Conservation (phyloP, 2,888 invertebrate species). For the Caradrina clavipalpis region DNA sequence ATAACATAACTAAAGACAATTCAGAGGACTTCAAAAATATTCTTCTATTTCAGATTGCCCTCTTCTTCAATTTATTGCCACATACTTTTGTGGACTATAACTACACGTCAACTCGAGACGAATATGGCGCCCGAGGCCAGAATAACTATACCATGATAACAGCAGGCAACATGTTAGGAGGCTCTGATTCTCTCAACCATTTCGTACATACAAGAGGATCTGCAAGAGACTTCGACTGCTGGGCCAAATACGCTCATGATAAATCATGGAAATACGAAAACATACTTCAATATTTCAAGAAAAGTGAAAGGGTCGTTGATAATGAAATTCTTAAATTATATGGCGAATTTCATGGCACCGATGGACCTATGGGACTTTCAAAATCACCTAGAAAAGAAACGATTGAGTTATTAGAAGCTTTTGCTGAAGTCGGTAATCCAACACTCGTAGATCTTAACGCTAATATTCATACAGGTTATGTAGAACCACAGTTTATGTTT, state of each 20-base stretch:
- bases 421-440: constrained; percentile 53
- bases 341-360: constrained; percentile 40
- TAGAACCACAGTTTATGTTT: constrained; percentile 31
- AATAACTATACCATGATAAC: constrained; percentile 36
- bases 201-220: constrained; percentile 23
- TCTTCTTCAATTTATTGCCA: constrained; percentile 5
- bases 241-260: constrained; percentile 37
- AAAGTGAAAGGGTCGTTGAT: constrained; percentile 38
- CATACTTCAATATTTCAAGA: constrained; percentile 42
- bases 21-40: neutral
- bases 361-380: constrained; percentile 47
- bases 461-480: constrained; percentile 34
- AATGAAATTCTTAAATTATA: constrained; percentile 14
- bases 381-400: constrained; percentile 31
- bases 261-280: constrained; percentile 44
- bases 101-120: constrained; percentile 32
- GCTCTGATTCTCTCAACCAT: constrained; percentile 45
- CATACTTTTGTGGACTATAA: constrained; percentile 25
- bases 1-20: no score
- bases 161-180: constrained; percentile 51
- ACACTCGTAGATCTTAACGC: constrained; percentile 47
- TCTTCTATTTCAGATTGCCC: constrained; percentile 29
- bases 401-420: constrained; percentile 41
- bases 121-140: constrained; percentile 31
- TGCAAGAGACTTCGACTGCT: constrained; percentile 26